Evolutionary conservation across 2,888 invertebrate species (phyloP), one percentile per base, ranked within the genome.

Genomic region (Watsonalla cultraria): DNA sequence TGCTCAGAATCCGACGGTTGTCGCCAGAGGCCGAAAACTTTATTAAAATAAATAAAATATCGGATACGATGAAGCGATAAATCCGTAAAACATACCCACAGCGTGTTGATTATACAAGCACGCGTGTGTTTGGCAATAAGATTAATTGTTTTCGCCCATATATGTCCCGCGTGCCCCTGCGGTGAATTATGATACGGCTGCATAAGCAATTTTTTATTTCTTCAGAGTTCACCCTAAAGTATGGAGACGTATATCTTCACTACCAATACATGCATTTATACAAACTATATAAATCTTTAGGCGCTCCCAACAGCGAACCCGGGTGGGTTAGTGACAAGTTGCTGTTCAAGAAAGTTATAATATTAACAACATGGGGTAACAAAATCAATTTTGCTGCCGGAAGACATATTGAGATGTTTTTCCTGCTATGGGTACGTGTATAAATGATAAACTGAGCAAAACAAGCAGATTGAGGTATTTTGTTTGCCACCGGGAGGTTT

Each of bases 391-490:
- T 42, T 72, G 61, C 61, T 61, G 58, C 46, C 57, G 59, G 65
- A 72, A 74, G 76, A 78, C 70, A 70, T 78, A 79, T 79, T 69
- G 72, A 65, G 64, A 76, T 80, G 76, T 82, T 81, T 80, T 78
- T 76, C 71, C 61, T 57, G 58, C 45, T 56, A 61, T 67, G 65
- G 69, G 34, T 48, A 35, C 42, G 45, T 50, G 51, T 58, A 54
- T 61, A 58, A 65, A 62, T 59, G 59, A 61, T 64, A 68, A 66
- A 62, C 64, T 68, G 53, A 54, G 55, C 57, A 58, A 58, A 57
- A 59, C 58, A 55, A 55, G 58, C 52, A 51, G 50, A 47, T 51
- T 49, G 8, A 35, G 45, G 46, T 37, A 13, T 49, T 47, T 54
- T 54, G 51, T 42, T 54, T 54, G 24, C 24, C 45, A 11, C 15